Base-by-base conservation (phyloP, 2,888 invertebrate species). In the Cosmia pyralina region DNA sequence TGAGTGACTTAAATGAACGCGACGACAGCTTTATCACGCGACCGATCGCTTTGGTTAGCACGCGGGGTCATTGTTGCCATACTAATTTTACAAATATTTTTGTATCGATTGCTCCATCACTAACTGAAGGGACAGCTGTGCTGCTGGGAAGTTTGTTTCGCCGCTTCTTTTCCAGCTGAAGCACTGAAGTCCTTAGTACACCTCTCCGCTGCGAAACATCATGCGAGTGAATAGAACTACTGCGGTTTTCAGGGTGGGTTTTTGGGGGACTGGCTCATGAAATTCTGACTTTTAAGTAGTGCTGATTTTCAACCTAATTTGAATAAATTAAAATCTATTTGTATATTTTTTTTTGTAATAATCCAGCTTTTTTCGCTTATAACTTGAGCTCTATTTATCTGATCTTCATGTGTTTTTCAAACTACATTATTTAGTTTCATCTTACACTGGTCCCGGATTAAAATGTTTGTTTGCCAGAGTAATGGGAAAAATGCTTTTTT, bases 341-440 rank as follows among this genome's bases (percentile, higher is more conserved):
- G 17, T 8, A n/a, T 7, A 0, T 13, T 46, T 63, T 64, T n/a
- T 34, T 8, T n/a, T 63, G 0, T 63, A 15, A 34, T 6, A 13
- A 34, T 19, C 1, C 6, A 46, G 4, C 55, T 19, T 66, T 15
- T 11, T 58, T 55, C 75, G 69, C 76, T 82, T 79, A 17, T 74
- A 74, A 72, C 79, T 84, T 86, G 58, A 60, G 8, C 62, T n/a
- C 57, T 78, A 67, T 77, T 85, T 85, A 82, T 85, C 85, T 81
- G 77, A 87, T 86, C 82, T 78, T 83, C 80, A 77, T 76, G 69
- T 82, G 85, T 81, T 86, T 83, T 86, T 84, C 76, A 81, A 84
- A 85, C 76, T 76, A 80, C 68, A 73, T 82, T 85, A 82, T 83
- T 87, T 86, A 75, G 72, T 86, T 86, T 83, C 75, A 85, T 77